Evolutionary conservation across 2,113 vertebrate species (phyloP), one percentile per base, ranked within the genome.

Genomic region (Hypanus sabinus): DNA sequence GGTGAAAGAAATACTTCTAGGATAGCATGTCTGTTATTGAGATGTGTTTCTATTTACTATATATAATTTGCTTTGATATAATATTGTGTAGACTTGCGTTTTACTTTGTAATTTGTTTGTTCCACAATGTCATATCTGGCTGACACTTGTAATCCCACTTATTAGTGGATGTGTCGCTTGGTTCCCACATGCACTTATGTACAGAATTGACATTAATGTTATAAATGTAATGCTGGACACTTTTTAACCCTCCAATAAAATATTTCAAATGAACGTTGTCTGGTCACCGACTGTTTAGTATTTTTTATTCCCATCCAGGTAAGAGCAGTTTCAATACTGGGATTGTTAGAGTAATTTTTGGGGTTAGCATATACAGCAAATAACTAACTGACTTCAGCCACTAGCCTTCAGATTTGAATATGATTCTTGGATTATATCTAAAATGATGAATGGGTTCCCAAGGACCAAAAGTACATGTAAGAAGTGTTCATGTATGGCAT

Each of bases 81-180:
- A n/a, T 33, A 24, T 71, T 92, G 70, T 27, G 70, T 46, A 73
- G 11, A 27, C 24, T 87, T 57, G 60, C 57, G 22, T 33, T 92
- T 92, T 92, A 83, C 80, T 87, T 87, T 87, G 83, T 87, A 60
- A 60, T 93, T 73, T 55, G 91, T 38, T 93, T 27, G 36, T 55
- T 71, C 9, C n/a, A 11, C 36, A 71, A 22, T 24, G 70, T 93
- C 38, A 73, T 22, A 14, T 73, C 27, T 93, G 65, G 71, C 16
- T 75, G 70, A 27, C 70, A 71, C 38, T 36, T 93, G 70, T 75
- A 46, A 90, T 33, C n/a, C 16, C n/a, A 90, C 18, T 36, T 60
- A 62, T 68, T 68, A 68, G 70, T 27, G 70, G 10, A 27, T 9
- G 18, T 11, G 11, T 87, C 55, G 27, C 80, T 60, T 46, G 46